Conservation (phyloP, 2,888 invertebrate genomes). For the Andrena fulva region DNA sequence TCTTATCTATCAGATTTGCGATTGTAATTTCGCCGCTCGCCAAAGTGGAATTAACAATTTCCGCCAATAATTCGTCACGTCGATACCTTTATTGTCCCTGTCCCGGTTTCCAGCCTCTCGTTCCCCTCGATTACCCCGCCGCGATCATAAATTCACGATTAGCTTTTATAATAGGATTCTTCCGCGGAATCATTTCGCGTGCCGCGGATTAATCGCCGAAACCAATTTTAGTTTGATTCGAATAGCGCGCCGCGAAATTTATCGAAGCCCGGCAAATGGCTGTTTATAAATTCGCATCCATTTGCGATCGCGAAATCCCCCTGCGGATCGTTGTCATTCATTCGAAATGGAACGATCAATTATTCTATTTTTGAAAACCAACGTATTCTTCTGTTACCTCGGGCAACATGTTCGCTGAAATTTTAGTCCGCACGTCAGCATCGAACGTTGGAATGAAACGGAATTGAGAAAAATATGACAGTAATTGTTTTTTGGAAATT, state of each 20-base stretch:
- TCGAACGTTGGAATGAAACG: too few species aligned
- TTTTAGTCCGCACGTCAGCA: too few species aligned
- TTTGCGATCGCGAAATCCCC: not conserved
- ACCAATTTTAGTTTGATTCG: conserved; percentile 14
- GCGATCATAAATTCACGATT: conserved; percentile 30
- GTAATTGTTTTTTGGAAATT: not conserved
- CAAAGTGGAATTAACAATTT: conserved; percentile 2
- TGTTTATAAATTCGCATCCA: conserved; percentile 10
- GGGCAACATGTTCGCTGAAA: too few species aligned
- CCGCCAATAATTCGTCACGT: not conserved
- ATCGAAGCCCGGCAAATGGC: not conserved
- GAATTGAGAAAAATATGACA: too few species aligned
- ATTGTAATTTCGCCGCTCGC: not conserved
- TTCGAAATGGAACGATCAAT: not conserved
- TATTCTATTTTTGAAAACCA: not conserved
- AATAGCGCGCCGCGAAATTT: conserved; percentile 3
- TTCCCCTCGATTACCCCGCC: conserved; percentile 21
- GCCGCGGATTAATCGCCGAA: conserved; percentile 26
- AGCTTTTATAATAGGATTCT: conserved; percentile 31
- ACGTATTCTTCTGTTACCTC: not conserved
- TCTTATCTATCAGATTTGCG: too few species aligned
- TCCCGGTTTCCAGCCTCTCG: not conserved
- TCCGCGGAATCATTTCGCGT: conserved; percentile 23
- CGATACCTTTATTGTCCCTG: not conserved
- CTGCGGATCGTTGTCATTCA: conserved; percentile 3